These are phyloP conservation scores for Probosciger aterrimus DNA, from an alignment of 2,113 vertebrate genomes.

Conservation along the genomic window DNA sequence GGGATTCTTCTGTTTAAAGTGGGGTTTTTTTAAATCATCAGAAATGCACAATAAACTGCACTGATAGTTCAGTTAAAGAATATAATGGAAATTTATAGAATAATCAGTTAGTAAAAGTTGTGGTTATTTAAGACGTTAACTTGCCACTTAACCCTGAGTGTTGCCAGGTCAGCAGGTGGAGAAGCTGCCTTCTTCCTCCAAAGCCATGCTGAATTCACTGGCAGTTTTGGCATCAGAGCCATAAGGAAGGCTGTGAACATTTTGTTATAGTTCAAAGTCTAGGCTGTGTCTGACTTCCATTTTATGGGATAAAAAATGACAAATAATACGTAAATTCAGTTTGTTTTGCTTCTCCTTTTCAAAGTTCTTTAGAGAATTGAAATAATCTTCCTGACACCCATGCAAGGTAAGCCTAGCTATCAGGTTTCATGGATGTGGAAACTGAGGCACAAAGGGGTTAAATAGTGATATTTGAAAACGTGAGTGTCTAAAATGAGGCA, in stretches of 20 bases:
- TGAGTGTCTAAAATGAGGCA: not conserved
- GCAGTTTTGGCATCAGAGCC: not conserved
- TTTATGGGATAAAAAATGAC: constrained; percentile 44
- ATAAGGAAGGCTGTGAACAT: not conserved
- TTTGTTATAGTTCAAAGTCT: constrained; percentile 33
- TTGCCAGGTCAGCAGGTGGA: not conserved
- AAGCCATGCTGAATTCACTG: not conserved
- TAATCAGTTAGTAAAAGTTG: not conserved
- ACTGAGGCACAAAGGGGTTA: constrained; percentile 33
- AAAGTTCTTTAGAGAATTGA: constrained; percentile 18
- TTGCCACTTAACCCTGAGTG: not conserved
- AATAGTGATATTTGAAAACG: not conserved
- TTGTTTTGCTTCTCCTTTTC: constrained; percentile 30
- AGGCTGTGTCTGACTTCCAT: constrained; percentile 27
- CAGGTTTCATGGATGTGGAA: not conserved
- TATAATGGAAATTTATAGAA: not conserved
- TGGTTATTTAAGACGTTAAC: not conserved
- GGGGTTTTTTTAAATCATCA: not conserved
- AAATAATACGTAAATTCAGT: constrained; percentile 26
- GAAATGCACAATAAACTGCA: not conserved
- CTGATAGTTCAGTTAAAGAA: not conserved
- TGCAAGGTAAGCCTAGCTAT: constrained; percentile 29
- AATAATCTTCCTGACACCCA: constrained; percentile 39
- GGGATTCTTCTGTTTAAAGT: not conserved
- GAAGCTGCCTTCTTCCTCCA: not conserved